Base-by-base conservation (phyloP, 2,113 vertebrate genomes). In the Silurus asotus region DNA sequence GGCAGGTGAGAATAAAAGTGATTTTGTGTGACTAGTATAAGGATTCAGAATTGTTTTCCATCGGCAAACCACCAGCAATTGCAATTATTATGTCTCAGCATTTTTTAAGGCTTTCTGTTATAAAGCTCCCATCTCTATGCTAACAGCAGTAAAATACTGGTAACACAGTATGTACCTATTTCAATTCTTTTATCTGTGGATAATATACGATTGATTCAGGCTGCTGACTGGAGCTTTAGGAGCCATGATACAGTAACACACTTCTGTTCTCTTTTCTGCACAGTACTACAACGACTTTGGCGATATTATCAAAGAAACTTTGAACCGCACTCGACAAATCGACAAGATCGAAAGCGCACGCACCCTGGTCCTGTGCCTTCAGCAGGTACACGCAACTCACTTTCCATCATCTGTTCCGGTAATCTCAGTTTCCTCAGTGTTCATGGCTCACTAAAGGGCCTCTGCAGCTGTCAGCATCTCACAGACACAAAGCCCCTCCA, bases 281-380 rank as follows among this genome's bases (percentile, higher is more conserved):
- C 90, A 98, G 97, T 94, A 93, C 76, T 95, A 95, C 88, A 96
- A 92, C 64, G 94, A 96, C 90, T 97, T 96, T 88, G 96, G 97
- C 45, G 97, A 98, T 92, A 97, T 98, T 93, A 96, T 98, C 92
- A 97, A 97, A 90, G 97, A 97, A 93, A 96, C 90, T 0, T 88
- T 97, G 88, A 96, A 92, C 92, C 91, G 94, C 91, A 97, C 92
- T 0, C 93, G 96, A 86, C 96, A 96, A 88, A 94, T 88, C 23
- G 95, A 97, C 91, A 97, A 94, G 93, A 95, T 96, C 3, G 94
- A 95, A 90, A 96, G 96, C 10, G 91, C 96, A 77, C 96, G 94
- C 74, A 95, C 95, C 0, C 89, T 97, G 89, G 93, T 96, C 87
- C 95, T 96, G 59, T 96, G 95, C 88, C 91, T 98, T 91, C 96